phyloP scores from a whole-genome alignment of 2,113 vertebrate genomes.

The Eonycteris spelaea region DNA sequence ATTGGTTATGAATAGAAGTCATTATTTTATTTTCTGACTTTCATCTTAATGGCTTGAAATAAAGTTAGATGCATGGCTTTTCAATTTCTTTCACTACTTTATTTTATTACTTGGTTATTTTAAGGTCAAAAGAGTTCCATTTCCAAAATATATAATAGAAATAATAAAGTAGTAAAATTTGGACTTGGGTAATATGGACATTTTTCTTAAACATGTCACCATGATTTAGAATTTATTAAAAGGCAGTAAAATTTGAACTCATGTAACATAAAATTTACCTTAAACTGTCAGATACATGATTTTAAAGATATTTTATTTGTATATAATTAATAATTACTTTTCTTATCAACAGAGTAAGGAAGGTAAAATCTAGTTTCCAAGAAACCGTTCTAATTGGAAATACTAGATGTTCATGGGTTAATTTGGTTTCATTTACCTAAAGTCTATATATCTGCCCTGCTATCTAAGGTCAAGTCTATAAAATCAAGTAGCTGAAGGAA shows the following conservation, averaged over 20 bases:
- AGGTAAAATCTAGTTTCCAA: conserved; percentile 21
- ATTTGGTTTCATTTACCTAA: conserved; percentile 13
- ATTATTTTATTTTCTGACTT: conserved; percentile 56
- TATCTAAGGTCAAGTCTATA: neutral
- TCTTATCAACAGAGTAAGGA: conserved; percentile 16
- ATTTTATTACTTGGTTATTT: conserved; percentile 72
- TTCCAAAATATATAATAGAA: conserved; percentile 73
- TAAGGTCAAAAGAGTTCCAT: conserved; percentile 73
- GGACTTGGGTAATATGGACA: conserved; percentile 48
- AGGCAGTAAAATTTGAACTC: conserved; percentile 67
- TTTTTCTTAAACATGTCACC: conserved; percentile 71
- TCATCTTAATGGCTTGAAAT: conserved; percentile 62
- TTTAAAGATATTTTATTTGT: conserved; percentile 62
- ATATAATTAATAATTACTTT: conserved; percentile 52
- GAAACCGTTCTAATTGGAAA: neutral
- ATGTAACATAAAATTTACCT: conserved; percentile 54
- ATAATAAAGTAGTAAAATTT: conserved; percentile 73
- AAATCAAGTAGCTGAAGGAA: neutral
- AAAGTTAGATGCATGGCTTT: conserved; percentile 60
- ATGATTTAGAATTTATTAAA: conserved; percentile 71
- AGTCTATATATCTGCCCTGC: neutral
- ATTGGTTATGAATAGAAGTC: conserved; percentile 34
- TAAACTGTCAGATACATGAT: conserved; percentile 48
- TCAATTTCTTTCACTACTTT: conserved; percentile 70
- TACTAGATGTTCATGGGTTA: neutral